Percentiles rank a stretch among this genome's conserved stretches.
Evolutionary conservation across 2,888 invertebrate species (phyloP).

Genomic region (Pantelozetes paolii): DNA sequence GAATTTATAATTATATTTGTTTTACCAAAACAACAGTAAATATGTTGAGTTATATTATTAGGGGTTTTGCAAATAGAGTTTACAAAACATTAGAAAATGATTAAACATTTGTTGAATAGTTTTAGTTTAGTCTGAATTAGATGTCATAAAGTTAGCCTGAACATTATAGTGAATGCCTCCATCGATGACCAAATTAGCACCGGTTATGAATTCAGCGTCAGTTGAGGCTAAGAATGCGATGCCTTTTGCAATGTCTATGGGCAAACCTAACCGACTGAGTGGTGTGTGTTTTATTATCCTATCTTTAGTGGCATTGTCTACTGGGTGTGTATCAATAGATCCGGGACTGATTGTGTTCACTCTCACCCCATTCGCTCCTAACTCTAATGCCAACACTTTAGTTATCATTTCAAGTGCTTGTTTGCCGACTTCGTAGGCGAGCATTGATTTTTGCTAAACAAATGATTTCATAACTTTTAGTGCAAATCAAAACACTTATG

Average conservation of each 20-base stretch:
- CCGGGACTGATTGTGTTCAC: slow-evolving; percentile 38
- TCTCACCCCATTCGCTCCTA: slow-evolving; percentile 34
- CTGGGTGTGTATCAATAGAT: background rate
- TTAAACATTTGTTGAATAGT: background rate
- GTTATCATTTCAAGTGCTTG: background rate
- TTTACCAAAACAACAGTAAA: too few species aligned
- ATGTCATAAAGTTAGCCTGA: background rate
- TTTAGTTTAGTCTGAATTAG: background rate
- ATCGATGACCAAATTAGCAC: slow-evolving; percentile 14
- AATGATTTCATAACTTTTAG: background rate
- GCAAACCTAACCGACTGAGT: slow-evolving; percentile 10
- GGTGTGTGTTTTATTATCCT: slow-evolving; percentile 12
- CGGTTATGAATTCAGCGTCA: slow-evolving; percentile 38
- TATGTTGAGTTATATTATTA: too few species aligned
- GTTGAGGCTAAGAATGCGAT: slow-evolving; percentile 22
- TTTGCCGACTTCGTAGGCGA: background rate
- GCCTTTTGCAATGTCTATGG: slow-evolving; percentile 32
- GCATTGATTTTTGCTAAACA: background rate
- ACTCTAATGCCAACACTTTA: slow-evolving; percentile 17
- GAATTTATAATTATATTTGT: too few species aligned
- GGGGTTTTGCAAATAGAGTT: too few species aligned
- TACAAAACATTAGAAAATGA: background rate
- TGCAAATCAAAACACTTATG: background rate
- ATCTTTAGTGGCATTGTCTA: background rate
- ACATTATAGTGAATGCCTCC: slow-evolving; percentile 14